Conservation (phyloP, 1,140 invertebrate genomes). For the Popillia japonica region DNA sequence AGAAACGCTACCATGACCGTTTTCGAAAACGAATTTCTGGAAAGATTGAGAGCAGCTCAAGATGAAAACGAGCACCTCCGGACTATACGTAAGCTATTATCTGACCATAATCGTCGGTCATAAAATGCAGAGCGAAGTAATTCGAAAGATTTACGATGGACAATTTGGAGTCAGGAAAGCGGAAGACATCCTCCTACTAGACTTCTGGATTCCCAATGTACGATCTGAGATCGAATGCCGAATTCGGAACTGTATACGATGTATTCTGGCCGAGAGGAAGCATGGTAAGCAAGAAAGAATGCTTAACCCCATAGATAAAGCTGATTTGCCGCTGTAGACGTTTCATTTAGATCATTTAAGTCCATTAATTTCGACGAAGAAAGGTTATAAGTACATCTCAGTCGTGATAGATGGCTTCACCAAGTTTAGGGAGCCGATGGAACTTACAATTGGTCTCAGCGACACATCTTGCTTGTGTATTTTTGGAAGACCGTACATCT, state of each 20-base stretch:
- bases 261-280: slow-evolving; percentile 24
- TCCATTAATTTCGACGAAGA: slow-evolving; percentile 45
- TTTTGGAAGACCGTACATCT: too few species aligned
- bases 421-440: too few species aligned
- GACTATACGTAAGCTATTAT: too few species aligned
- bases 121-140: slow-evolving; percentile 44
- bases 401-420: slow-evolving; percentile 51
- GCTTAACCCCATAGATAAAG: slow-evolving; percentile 30
- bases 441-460: too few species aligned
- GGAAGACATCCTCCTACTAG: slow-evolving; percentile 44
- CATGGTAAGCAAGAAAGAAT: slow-evolving; percentile 23
- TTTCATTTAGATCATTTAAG: slow-evolving; percentile 51
- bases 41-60: too few species aligned
- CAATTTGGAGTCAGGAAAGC: slow-evolving; percentile 54
- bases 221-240: not conserved
- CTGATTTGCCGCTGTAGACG: slow-evolving; percentile 47
- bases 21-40: not conserved
- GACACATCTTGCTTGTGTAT: too few species aligned
- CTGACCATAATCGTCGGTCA: slow-evolving; percentile 22
- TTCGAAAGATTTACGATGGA: slow-evolving; percentile 46
- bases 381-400: slow-evolving; percentile 45
- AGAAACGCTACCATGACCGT: not conserved
- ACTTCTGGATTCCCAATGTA: slow-evolving; percentile 28
- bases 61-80: too few species aligned
- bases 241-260: slow-evolving; percentile 23